Conservation (phyloP, 2,888 invertebrate genomes). For the Troides oblongomaculatus region DNA sequence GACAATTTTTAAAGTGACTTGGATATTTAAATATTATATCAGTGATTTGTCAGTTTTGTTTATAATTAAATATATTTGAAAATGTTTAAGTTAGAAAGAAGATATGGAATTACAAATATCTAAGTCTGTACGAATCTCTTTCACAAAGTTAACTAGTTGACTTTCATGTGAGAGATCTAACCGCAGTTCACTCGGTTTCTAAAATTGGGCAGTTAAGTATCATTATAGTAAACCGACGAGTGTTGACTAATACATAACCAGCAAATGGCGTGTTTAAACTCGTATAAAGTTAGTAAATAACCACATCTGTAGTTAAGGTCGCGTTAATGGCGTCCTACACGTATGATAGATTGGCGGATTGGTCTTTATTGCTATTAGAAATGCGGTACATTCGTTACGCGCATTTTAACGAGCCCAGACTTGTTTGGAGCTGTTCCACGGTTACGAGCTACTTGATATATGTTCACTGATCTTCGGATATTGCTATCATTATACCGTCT, state of each 20-base stretch:
- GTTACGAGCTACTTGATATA: background rate
- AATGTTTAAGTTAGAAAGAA: too few relatives aligned
- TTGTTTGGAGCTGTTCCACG: background rate
- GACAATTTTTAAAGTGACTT: too few relatives aligned
- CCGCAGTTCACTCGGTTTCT: background rate
- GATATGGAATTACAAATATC: too few relatives aligned
- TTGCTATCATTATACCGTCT: background rate
- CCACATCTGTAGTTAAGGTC: conserved; percentile 6
- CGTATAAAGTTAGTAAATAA: conserved; percentile 18
- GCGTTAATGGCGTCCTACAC: conserved; percentile 15
- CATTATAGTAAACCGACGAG: background rate
- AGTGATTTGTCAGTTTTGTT: too few relatives aligned
- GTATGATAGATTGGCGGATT: conserved; percentile 17
- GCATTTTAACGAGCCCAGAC: conserved; percentile 12
- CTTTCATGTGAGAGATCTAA: too few relatives aligned
- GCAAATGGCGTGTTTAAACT: conserved; percentile 3
- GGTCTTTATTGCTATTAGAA: conserved; percentile 21
- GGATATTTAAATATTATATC: too few relatives aligned
- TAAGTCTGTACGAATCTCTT: too few relatives aligned
- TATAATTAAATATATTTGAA: too few relatives aligned
- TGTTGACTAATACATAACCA: conserved; percentile 10
- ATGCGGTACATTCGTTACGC: conserved; percentile 17
- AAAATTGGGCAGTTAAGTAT: too few relatives aligned
- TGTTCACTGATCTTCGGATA: background rate
- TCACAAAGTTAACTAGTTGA: too few relatives aligned